phyloP scores from a whole-genome alignment of 1,140 invertebrate species.

The Dinoponera quadriceps region DNA sequence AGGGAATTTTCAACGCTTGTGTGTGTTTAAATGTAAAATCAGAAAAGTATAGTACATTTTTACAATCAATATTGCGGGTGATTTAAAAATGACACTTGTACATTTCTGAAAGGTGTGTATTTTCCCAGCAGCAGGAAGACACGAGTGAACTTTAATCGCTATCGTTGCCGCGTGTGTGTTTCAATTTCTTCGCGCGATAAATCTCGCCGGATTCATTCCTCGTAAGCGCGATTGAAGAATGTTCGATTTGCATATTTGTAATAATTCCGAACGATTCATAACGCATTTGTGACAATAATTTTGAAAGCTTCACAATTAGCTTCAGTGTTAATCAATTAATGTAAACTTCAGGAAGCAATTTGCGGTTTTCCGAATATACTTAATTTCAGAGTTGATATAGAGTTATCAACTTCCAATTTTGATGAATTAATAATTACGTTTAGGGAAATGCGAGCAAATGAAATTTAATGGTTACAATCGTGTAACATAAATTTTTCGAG shows the following conservation, averaged over 20 bases:
- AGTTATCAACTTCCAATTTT: background rate
- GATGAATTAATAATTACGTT: background rate
- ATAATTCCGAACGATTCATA: too few relatives aligned
- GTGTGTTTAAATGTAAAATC: background rate
- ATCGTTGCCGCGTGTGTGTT: background rate
- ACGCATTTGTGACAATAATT: background rate
- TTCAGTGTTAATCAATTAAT: background rate
- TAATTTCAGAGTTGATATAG: background rate
- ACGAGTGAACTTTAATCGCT: conserved; percentile 3
- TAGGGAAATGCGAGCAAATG: conserved; percentile 1
- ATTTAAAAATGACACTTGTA: conserved; percentile 44
- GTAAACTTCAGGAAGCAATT: too few relatives aligned
- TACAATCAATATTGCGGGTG: conserved; percentile 47
- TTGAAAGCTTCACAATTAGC: background rate
- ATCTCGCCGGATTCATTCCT: background rate
- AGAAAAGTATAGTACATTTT: conserved; percentile 42
- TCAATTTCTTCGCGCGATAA: background rate
- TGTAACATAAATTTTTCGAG: background rate
- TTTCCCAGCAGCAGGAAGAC: background rate
- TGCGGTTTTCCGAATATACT: background rate
- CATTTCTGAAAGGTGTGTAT: background rate
- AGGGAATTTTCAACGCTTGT: background rate
- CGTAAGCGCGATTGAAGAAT: too few relatives aligned
- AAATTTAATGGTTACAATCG: conserved; percentile 28
- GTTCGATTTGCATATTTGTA: too few relatives aligned